Conservation (phyloP, 30 jellyfish, hydroid and myxozoan species). For the Aurelia coerulea region DNA sequence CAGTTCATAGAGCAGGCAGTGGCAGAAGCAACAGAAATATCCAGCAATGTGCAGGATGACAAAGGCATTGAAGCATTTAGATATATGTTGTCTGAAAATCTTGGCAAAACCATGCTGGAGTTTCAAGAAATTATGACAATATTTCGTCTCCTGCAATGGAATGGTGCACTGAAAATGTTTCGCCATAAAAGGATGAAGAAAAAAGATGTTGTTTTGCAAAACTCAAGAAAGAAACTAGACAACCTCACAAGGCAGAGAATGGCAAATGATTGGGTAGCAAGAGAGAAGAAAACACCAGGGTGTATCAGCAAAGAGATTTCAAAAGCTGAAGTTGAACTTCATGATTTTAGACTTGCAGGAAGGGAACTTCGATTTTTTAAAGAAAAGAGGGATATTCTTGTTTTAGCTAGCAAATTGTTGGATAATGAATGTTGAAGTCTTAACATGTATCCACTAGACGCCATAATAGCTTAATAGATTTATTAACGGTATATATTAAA, state of each 20-base stretch:
- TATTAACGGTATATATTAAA: too few species aligned
- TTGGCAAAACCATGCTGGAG: constrained; percentile 81
- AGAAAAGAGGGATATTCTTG: constrained; percentile 68
- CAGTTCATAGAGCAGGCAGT: constrained; percentile 74
- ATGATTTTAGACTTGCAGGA: constrained; percentile 69
- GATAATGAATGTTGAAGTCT: not conserved
- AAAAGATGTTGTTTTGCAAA: constrained; percentile 58
- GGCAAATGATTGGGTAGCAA: constrained; percentile 68
- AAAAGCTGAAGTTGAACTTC: constrained; percentile 47
- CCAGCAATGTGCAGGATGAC: constrained; percentile 15
- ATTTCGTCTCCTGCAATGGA: constrained; percentile 74
- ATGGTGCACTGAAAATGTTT: constrained; percentile 48
- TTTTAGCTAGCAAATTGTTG: constrained; percentile 36
- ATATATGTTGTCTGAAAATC: constrained; percentile 63
- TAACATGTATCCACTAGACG: too few species aligned
- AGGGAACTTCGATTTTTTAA: constrained; percentile 71
- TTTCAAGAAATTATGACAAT: constrained; percentile 75
- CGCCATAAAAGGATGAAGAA: constrained; percentile 16
- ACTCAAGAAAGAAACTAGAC: constrained; percentile 41
- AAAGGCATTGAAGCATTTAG: constrained; percentile 72
- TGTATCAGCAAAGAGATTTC: constrained; percentile 17
- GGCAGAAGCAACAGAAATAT: constrained; percentile 51
- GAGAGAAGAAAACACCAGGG: constrained; percentile 38
- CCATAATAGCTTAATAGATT: too few species aligned
- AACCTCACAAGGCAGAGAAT: constrained; percentile 23